These are phyloP conservation scores for Steromphala cineraria DNA, from an alignment of 2,888 invertebrate species.

Conservation along the genomic window DNA sequence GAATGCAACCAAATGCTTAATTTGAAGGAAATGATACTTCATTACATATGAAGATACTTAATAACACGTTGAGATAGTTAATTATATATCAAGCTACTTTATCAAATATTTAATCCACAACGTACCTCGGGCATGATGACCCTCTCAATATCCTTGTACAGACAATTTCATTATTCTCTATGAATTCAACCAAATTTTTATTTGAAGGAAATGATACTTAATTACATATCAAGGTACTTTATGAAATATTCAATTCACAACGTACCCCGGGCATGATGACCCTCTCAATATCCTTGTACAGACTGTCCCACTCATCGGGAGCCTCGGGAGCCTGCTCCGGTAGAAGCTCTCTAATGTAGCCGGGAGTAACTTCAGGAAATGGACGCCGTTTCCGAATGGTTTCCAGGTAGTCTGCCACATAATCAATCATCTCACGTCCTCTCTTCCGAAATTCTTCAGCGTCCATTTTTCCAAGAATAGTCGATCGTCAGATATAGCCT, in stretches of 20 bases:
- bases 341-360: constrained; percentile 62
- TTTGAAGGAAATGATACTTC: too few relatives aligned
- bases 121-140: constrained; percentile 69
- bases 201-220: too few relatives aligned
- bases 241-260: background rate
- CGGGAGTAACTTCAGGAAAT: constrained; percentile 60
- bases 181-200: too few relatives aligned
- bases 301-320: constrained; percentile 60
- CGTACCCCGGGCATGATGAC: constrained; percentile 70
- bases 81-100: too few relatives aligned
- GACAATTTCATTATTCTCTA: too few relatives aligned
- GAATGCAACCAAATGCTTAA: too few relatives aligned
- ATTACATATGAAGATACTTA: too few relatives aligned
- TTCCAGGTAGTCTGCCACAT: constrained; percentile 68
- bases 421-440: constrained; percentile 70
- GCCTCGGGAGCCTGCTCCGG: constrained; percentile 65
- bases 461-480: constrained; percentile 51
- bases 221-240: too few relatives aligned
- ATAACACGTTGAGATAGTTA: too few relatives aligned
- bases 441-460: constrained; percentile 62
- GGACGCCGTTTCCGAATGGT: constrained; percentile 59
- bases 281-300: constrained; percentile 63
- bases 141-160: constrained; percentile 62
- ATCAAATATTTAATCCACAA: background rate
- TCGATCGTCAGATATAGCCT: too few relatives aligned